Base-by-base conservation (phyloP, 2,797 vertebrate species). In the Mus minutoides region DNA sequence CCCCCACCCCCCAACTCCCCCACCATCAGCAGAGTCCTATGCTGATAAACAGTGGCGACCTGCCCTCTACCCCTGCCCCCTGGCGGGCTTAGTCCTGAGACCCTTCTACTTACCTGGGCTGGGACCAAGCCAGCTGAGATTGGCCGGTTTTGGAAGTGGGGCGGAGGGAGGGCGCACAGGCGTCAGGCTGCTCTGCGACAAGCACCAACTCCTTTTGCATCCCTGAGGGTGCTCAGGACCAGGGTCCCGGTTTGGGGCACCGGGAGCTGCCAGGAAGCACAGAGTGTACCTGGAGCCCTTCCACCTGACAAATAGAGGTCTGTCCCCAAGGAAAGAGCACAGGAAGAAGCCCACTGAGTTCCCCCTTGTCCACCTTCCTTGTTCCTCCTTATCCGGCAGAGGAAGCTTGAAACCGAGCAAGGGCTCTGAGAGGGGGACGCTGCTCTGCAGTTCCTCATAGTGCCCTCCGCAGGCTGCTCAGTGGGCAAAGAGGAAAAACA, bases 81-180 rank as follows among this genome's bases (percentile, higher is more conserved):
- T 78, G 43, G 10, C 0, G 31, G 64, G 34, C 12, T 6, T 29
- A 54, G 73, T 75, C 75, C 67, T 22, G 3, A 75, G 96, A 90
- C 96, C 96, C 91, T 69, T 46, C 12, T 2, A 56, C 91, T 96
- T 92, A 97, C 96, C 97, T 94, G 94, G 82, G 91, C 89, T 90
- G 71, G 92, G 85, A 76, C 2, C 1, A 1, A 64, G 95, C 95
- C 90, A 8, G 76, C 54, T 0, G 54, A 95, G 94, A 90, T 69
- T 56, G 91, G 95, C 89, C 16, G 1, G 60, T 8, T 77, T 17
- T 3, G 49, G 90, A 31, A 52, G 84, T 24, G 7, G 82, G 78
- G 46, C 7, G 88, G 31, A 7, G 8, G 89, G 71, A 71, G 87
- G 75, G 62, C 11, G 14, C 67, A 49, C 0, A 43, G 56, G 60